Conservation (phyloP, 2,113 vertebrate species). For the Perca schrenkii region DNA sequence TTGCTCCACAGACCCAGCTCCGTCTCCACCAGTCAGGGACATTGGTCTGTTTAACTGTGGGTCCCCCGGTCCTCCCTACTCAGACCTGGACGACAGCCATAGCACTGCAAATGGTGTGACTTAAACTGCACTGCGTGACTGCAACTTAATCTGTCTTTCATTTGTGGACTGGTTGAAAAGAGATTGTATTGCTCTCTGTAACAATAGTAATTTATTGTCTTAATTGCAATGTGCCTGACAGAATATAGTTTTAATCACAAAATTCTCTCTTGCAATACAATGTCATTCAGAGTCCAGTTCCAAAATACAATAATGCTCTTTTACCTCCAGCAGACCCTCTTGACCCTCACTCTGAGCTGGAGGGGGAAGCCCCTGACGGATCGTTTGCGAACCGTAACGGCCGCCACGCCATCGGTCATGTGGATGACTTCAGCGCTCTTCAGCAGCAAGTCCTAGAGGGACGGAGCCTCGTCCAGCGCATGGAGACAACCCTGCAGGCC, state of each 20-base stretch:
- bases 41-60: conserved; percentile 87
- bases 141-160: conserved; percentile 28
- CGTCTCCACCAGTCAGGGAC: conserved; percentile 92
- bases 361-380: conserved; percentile 79
- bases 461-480: conserved; percentile 83
- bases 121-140: conserved; percentile 50
- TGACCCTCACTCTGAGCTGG: conserved; percentile 82
- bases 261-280: neutral
- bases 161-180: neutral
- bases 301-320: neutral
- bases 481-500: conserved; percentile 82
- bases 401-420: conserved; percentile 84
- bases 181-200: conserved; percentile 8
- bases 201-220: conserved; percentile 1
- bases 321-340: conserved; percentile 69
- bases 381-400: conserved; percentile 85
- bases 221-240: neutral
- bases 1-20: conserved; percentile 85
- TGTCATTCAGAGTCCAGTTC: neutral
- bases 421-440: conserved; percentile 90
- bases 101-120: conserved; percentile 83
- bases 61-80: conserved; percentile 72
- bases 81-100: conserved; percentile 79
- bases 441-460: conserved; percentile 90
- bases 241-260: conserved; percentile 13